Percentiles rank a stretch among this genome's conserved stretches.
Evolutionary conservation across 2,113 vertebrate genomes (phyloP).

Genomic region (Mus spicilegus): DNA sequence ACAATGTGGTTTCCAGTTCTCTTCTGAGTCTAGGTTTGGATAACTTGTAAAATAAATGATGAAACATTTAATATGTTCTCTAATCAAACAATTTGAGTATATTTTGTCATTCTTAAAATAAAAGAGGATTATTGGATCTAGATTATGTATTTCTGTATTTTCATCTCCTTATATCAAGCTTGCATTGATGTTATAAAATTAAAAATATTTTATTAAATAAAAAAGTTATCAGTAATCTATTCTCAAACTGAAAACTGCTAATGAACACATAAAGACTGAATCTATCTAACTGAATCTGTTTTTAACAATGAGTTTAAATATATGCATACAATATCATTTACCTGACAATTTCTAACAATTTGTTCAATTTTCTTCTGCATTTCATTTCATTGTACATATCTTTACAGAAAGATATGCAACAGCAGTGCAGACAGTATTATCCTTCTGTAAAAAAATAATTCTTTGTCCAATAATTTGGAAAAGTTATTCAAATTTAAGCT

Average conservation of each 20-base stretch:
- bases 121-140: not conserved
- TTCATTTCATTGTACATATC: not conserved
- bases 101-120: not conserved
- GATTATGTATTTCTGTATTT: not conserved
- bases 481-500: not conserved
- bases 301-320: slow-evolving; percentile 20
- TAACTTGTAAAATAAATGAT: not conserved
- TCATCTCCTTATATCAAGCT: not conserved
- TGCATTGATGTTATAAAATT: not conserved
- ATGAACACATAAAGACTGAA: not conserved
- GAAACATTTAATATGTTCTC: slow-evolving; percentile 73
- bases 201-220: not conserved
- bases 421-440: not conserved
- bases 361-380: not conserved
- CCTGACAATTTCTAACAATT: not conserved
- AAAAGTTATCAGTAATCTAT: not conserved
- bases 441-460: not conserved
- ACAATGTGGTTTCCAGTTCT: slow-evolving; percentile 91
- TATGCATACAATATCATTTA: not conserved
- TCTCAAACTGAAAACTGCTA: not conserved
- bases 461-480: not conserved
- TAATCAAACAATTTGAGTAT: not conserved
- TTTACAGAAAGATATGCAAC: not conserved
- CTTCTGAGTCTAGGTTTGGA: not conserved
- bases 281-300: not conserved